Evolutionary conservation across 2,113 vertebrate species (phyloP).

Genomic region (Phasianus colchicus): DNA sequence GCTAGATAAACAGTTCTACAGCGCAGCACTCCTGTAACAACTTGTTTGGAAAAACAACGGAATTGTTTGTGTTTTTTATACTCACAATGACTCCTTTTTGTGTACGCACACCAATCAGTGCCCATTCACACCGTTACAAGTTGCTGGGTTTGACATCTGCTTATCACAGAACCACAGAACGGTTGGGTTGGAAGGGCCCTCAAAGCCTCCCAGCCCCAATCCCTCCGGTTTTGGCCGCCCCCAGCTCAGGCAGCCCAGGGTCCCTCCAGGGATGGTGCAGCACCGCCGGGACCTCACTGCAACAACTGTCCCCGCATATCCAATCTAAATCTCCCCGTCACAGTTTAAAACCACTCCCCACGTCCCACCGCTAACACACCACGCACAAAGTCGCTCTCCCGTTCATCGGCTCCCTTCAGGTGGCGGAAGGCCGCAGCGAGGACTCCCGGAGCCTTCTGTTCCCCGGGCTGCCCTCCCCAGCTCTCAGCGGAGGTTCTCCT

Average conservation of each 20-base stretch:
- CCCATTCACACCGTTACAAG: fast-evolving
- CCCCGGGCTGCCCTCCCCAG: no score
- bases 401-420: no score
- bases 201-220: no score
- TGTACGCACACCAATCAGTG: neutral
- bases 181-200: neutral
- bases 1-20: neutral
- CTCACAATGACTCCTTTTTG: neutral
- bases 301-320: neutral
- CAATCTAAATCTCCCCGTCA: no score
- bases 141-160: fast-evolving
- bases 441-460: no score
- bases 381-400: neutral
- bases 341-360: no score
- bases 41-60: neutral
- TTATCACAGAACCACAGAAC: neutral
- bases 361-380: neutral
- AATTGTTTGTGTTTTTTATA: neutral
- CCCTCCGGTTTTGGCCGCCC: no score
- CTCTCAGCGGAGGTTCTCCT: neutral
- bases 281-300: no score
- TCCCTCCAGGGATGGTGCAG: neutral
- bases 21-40: neutral
- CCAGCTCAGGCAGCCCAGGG: no score
- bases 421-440: neutral